phyloP scores from a whole-genome alignment of 2,113 vertebrate species.

The Poecile atricapillus region DNA sequence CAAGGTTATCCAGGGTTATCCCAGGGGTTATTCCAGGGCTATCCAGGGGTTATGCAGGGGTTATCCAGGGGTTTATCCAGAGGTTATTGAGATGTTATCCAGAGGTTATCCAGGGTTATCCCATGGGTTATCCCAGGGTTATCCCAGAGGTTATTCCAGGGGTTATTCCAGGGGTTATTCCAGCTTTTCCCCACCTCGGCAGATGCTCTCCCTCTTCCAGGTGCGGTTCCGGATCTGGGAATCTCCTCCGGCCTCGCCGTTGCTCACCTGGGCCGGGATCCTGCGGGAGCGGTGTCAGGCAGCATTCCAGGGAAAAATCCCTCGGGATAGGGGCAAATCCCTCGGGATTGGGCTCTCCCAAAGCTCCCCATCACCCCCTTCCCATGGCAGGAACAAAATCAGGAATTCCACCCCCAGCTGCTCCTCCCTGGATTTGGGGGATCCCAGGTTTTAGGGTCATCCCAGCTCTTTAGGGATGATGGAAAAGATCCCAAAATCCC shows the following conservation, averaged over 20 bases:
- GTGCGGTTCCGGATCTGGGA: neutral
- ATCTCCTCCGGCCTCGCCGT: neutral
- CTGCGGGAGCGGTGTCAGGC: neutral
- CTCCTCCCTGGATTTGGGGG: neutral
- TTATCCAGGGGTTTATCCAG: no score
- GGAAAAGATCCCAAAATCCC: neutral
- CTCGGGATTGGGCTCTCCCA: neutral
- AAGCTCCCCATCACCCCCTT: no score
- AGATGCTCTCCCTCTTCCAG: neutral
- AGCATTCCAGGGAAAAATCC: neutral
- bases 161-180: neutral
- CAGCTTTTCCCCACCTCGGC: neutral
- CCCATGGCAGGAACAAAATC: neutral
- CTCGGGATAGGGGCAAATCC: neutral
- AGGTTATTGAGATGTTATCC: no score
- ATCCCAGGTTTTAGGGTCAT: neutral
- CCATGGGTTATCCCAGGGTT: no score
- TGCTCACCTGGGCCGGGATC: neutral
- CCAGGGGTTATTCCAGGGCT: no score
- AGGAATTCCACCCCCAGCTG: neutral
- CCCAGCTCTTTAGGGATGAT: neutral
- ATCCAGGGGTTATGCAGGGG: neutral
- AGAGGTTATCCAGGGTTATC: no score
- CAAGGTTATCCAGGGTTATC: no score
- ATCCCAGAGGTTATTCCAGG: no score